A percentile compares a stretch with the other conserved stretches of the same genome.
Evolutionary conservation across 2,797 vertebrate genomes (phyloP).

Genomic region (Craterocephalus amniculus): DNA sequence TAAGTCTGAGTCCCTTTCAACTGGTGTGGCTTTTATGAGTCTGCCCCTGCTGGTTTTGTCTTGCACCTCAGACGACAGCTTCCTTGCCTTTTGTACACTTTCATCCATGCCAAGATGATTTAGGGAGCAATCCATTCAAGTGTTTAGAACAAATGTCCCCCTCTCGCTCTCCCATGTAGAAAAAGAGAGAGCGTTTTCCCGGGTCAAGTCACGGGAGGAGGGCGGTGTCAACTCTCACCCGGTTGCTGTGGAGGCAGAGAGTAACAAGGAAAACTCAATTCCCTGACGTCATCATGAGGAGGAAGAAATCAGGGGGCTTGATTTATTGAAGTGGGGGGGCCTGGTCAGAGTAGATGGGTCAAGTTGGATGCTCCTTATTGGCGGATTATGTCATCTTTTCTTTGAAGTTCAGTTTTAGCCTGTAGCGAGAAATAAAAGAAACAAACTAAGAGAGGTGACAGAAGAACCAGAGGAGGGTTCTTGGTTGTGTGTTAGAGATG

Average conservation of each 20-base stretch:
- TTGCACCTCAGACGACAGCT: constrained; percentile 46
- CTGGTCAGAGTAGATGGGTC: constrained; percentile 55
- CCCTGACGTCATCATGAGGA: constrained; percentile 73
- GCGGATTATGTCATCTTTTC: constrained; percentile 38
- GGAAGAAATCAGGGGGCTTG: constrained; percentile 64
- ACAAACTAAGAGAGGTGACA: background rate
- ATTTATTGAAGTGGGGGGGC: constrained; percentile 78
- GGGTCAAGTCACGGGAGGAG: constrained; percentile 76
- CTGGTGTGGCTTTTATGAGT: constrained; percentile 23
- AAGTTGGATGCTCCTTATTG: constrained; percentile 41
- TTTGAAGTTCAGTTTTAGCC: constrained; percentile 30
- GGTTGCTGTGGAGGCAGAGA: constrained; percentile 80
- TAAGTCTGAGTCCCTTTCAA: constrained; percentile 14
- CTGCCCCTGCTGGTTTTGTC: constrained; percentile 61
- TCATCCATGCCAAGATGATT: constrained; percentile 79
- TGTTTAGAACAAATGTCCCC: constrained; percentile 73
- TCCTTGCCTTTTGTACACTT: constrained; percentile 71
- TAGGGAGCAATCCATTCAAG: constrained; percentile 81
- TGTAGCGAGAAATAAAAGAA: constrained; percentile 16
- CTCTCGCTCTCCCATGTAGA: constrained; percentile 37
- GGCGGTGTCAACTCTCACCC: constrained; percentile 55
- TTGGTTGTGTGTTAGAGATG: background rate
- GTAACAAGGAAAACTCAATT: constrained; percentile 72
- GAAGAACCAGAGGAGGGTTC: background rate
- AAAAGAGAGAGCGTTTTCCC: constrained; percentile 58